Percentiles rank a stretch among this genome's conserved stretches.
phyloP scores from a whole-genome alignment of 1,140 invertebrate species.

The Caenorhabditis inopinata region DNA sequence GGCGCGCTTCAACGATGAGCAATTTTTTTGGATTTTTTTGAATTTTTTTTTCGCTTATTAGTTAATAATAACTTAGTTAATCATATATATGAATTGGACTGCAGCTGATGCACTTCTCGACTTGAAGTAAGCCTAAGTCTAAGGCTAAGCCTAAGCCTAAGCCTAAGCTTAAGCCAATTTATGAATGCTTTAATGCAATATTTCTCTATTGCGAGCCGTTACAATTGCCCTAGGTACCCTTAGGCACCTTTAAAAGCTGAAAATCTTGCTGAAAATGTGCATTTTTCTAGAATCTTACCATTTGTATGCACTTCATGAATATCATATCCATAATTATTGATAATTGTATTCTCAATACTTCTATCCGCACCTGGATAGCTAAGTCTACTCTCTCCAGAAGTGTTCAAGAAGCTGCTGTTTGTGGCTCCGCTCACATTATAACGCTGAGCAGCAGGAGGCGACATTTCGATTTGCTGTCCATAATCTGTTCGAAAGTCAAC shows the following conservation, averaged over 20 bases:
- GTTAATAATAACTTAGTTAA: too few species aligned
- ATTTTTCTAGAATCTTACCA: slow-evolving; percentile 38
- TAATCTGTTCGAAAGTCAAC: slow-evolving; percentile 6
- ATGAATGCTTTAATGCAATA: too few species aligned
- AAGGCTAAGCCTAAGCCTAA: too few species aligned
- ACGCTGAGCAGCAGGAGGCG: neutral
- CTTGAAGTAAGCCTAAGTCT: too few species aligned
- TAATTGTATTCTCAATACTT: slow-evolving; percentile 9
- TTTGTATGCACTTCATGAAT: slow-evolving; percentile 61
- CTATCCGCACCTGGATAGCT: neutral
- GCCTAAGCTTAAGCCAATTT: too few species aligned
- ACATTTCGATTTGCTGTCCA: slow-evolving; percentile 33
- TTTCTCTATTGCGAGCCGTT: too few species aligned
- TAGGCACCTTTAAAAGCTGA: neutral
- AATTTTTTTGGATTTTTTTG: too few species aligned
- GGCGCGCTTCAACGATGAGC: too few species aligned
- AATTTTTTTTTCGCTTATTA: too few species aligned
- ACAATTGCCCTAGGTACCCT: neutral
- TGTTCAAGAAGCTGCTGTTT: slow-evolving; percentile 32
- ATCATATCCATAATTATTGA: slow-evolving; percentile 64
- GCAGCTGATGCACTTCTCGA: too few species aligned
- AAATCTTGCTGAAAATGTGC: too few species aligned
- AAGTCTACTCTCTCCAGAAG: slow-evolving; percentile 15
- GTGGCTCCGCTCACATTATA: slow-evolving; percentile 5
- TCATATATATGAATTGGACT: too few species aligned